Base-by-base conservation (phyloP, 2,797 vertebrate genomes). In the Antrozous pallidus region DNA sequence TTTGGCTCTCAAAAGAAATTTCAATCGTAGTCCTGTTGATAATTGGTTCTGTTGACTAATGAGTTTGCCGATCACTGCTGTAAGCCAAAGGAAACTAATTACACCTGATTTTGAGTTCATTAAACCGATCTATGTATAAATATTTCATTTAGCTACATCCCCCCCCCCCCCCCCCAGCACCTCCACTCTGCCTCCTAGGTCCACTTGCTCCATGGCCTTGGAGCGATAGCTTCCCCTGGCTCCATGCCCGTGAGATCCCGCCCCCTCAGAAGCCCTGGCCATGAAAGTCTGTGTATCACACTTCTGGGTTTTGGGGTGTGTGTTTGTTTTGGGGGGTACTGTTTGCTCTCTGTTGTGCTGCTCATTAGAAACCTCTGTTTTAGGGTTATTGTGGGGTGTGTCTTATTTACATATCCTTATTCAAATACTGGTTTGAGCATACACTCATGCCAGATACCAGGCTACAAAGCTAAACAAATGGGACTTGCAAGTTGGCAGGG, bases 11-110 rank as follows among this genome's bases (percentile, higher is more conserved):
- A 42, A 42, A 42, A 42, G 40, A 42, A 42, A 42, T 42, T 42
- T 42, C 40, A 42, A 42, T 42, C 40, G 40, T 42, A 5, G 40
- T 42, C 5, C 40, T 42, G 40, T 42, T 42, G 40, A 42, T 42
- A 42, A 5, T 42, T 42, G 40, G 40, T 8, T 42, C 40, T 42
- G 40, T 42, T 42, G 40, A 42, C 40, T 42, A 42, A 42, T 8
- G 40, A 42, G 40, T 42, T 42, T 42, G 40, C 40, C 40, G 40
- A 42, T 8, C 40, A 42, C 40, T 42, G 40, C 56, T 70, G 69
- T 92, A 54, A 89, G 81, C 33, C 69, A 47, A 67, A 70, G 22
- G 54, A n/a, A 88, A 78, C 63, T 71, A 42, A 54, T 65, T 56
- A 3, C 4, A 8, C 51, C 28, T 36, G 73, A 24, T 92, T 63